Evolutionary conservation across 2,888 invertebrate species (phyloP), one percentile per base, ranked within the genome.

Genomic region (Gibbula magus): DNA sequence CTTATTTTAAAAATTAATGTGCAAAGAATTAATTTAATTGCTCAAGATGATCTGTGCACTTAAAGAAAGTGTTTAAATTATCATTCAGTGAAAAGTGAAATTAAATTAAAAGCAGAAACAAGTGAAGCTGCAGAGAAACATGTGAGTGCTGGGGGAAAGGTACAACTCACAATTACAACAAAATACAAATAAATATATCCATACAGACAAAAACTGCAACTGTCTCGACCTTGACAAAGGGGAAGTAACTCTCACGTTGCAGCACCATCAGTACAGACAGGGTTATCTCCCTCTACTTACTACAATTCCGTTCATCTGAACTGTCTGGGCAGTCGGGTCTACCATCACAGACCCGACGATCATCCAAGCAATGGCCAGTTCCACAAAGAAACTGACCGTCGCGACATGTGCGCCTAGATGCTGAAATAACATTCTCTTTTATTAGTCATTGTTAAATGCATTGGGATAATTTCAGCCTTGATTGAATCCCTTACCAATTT

Each of bases 291-390:
- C 32, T 29, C 10, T 54, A 75, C 75, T 75, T 75, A 75, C 75
- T 52, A 75, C 75, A 75, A 32, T 54, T 54, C 29, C 16, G 35
- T 54, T 91, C 91, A 84, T 91, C 91, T 20, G 86, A 87, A n/a
- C 83, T 82, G 74, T 91, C 90, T 0, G 81, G 78, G 79, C 90
- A 90, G 77, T 90, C 88, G 5, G 81, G 79, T 3, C 82, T 82
- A 35, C 79, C 81, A 80, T 90, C 82, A 74, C 90, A 89, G n/a
- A 32, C 32, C 53, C 74, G 73, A 10, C 94, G 93, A 93, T 94
- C 94, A 86, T 95, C 95, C 93, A 97, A 95, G 94, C 97, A 97
- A 83, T 93, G 92, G 18, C 95, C 94, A 88, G 95, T 94, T 81
- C 93, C 51, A 83, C 90, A 90, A 8, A 53, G 82, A 67, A 86